Evolutionary conservation across 2,888 invertebrate species (phyloP).

Genomic region (Acleris sparsana): DNA sequence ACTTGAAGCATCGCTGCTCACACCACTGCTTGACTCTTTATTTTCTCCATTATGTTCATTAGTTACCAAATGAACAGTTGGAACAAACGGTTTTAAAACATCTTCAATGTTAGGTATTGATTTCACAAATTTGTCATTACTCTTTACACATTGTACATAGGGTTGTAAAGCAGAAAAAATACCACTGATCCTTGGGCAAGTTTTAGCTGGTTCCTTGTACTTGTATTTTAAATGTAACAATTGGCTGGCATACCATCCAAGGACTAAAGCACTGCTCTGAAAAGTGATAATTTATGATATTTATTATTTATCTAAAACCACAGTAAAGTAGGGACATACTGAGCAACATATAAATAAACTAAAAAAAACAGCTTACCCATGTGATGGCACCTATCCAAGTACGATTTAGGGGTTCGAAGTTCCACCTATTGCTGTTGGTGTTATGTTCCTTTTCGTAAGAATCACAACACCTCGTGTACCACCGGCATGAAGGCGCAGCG

Average conservation of each 20-base stretch:
- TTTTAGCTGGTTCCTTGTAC: constrained; percentile 45
- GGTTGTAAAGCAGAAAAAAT: constrained; percentile 57
- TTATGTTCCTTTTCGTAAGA: constrained; percentile 53
- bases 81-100: constrained; percentile 55
- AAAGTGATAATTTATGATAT: constrained; percentile 40
- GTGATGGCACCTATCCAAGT: constrained; percentile 81
- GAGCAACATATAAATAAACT: constrained; percentile 31
- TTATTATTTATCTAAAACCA: neutral
- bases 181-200: constrained; percentile 48
- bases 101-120: constrained; percentile 55
- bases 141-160: constrained; percentile 53
- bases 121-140: constrained; percentile 48
- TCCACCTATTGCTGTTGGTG: constrained; percentile 70
- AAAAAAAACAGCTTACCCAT: constrained; percentile 64
- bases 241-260: constrained; percentile 86
- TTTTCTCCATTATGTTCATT: constrained; percentile 60
- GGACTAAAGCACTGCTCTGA: constrained; percentile 84
- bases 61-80: constrained; percentile 67
- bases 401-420: constrained; percentile 69
- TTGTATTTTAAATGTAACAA: constrained; percentile 70
- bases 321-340: neutral
- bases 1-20: constrained; percentile 44
- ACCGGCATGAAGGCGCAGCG: constrained; percentile 53
- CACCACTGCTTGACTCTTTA: constrained; percentile 42
- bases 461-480: constrained; percentile 62